Evolutionary conservation across 2,113 vertebrate genomes (phyloP).

Genomic region (Anhinga anhinga): DNA sequence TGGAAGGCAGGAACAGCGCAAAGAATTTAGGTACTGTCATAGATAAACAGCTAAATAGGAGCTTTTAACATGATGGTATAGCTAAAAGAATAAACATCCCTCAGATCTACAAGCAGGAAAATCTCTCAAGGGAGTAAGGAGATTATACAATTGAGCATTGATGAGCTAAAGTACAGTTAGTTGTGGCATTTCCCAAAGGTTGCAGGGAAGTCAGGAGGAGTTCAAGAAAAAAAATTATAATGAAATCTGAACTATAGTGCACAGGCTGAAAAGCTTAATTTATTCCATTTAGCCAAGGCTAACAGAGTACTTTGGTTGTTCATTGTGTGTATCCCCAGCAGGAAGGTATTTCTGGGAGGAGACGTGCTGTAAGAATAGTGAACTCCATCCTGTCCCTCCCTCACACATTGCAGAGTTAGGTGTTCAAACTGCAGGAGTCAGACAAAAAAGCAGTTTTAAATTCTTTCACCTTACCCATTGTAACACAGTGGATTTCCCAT

Average conservation of each 20-base stretch:
- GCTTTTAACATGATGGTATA: not conserved
- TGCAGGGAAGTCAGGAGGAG: not conserved
- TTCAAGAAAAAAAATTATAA: not conserved
- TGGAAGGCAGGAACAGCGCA: not conserved
- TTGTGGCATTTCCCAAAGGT: not conserved
- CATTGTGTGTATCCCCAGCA: not conserved
- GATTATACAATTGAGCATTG: not conserved
- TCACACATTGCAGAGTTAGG: not conserved
- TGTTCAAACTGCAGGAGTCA: not conserved
- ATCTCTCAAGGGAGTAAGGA: not conserved
- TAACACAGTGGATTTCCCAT: not conserved
- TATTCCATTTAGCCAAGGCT: not conserved
- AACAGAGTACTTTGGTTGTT: rapidly evolving
- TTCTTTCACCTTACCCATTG: not conserved
- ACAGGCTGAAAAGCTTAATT: not conserved
- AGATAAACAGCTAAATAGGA: not conserved
- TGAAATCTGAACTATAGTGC: not conserved
- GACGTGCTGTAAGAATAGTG: not conserved
- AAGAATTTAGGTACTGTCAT: not conserved
- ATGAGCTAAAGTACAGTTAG: not conserved
- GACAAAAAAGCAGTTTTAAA: not conserved
- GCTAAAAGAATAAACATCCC: not conserved
- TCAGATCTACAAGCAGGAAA: not conserved
- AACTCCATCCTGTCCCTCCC: not conserved
- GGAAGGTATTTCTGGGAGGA: not conserved